Conservation (phyloP, 1,140 invertebrate species). For the Schmidtea mediterranea region DNA sequence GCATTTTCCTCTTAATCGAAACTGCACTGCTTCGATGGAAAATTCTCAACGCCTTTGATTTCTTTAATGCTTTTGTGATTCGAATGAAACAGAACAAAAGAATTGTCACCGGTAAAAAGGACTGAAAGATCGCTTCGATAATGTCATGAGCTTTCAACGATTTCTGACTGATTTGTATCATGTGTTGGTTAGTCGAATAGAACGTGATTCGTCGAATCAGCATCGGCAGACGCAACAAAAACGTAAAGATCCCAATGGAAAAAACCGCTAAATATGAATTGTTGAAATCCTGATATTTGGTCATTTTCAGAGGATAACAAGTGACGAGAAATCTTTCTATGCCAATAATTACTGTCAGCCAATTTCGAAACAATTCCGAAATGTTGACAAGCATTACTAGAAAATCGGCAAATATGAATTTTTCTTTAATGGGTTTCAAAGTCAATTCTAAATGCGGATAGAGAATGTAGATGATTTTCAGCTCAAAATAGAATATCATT, state of each 20-base stretch:
- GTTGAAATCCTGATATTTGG: no score
- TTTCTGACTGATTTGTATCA: no score
- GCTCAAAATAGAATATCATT: not conserved
- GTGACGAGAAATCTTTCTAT: constrained; percentile 2
- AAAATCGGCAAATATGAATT: not conserved
- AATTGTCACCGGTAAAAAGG: not conserved
- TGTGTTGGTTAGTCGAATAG: not conserved
- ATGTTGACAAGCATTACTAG: not conserved
- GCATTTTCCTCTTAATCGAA: no score
- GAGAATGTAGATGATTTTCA: not conserved
- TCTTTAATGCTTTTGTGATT: not conserved
- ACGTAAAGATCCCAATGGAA: not conserved
- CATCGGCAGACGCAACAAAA: not conserved
- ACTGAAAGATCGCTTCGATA: not conserved
- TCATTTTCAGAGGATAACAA: not conserved
- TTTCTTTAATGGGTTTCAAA: no score
- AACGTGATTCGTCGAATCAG: not conserved
- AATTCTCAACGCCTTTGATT: not conserved
- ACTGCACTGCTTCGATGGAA: no score
- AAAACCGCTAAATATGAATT: not conserved
- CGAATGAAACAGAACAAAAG: not conserved
- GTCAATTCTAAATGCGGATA: no score
- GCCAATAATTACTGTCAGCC: not conserved
- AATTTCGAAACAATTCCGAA: constrained; percentile 1
- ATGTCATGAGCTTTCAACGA: not conserved